These are phyloP conservation scores for Lottia scabra DNA, from an alignment of 2,888 invertebrate species.

Conservation along the genomic window DNA sequence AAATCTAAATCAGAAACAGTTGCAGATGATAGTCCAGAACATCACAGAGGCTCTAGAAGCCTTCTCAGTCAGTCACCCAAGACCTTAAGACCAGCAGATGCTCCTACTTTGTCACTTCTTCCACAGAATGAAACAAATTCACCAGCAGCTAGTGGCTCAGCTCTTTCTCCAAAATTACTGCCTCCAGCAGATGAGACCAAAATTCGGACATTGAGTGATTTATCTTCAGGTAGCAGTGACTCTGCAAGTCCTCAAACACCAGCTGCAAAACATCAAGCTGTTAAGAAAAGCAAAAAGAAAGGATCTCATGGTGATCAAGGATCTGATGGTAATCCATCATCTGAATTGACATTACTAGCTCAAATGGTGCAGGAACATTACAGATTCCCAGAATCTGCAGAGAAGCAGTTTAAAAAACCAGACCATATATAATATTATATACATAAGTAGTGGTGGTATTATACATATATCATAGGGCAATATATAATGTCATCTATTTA, in stretches of 20 bases:
- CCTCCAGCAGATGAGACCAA: slow-evolving; percentile 47
- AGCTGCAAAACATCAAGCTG: slow-evolving; percentile 19
- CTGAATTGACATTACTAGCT: slow-evolving; percentile 55
- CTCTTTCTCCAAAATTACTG: slow-evolving; percentile 47
- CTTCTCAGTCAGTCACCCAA: slow-evolving; percentile 49
- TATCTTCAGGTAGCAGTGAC: slow-evolving; percentile 34
- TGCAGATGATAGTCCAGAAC: slow-evolving; percentile 33
- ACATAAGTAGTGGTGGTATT: too few relatives aligned
- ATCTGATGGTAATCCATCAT: slow-evolving; percentile 31
- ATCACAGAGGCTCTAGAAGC: slow-evolving; percentile 19
- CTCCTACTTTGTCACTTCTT: slow-evolving; percentile 54
- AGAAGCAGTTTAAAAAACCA: too few relatives aligned
- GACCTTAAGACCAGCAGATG: slow-evolving; percentile 54
- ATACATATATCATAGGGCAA: too few relatives aligned
- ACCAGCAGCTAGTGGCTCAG: slow-evolving; percentile 18
- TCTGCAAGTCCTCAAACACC: slow-evolving; percentile 22
- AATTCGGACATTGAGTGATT: slow-evolving; percentile 22
- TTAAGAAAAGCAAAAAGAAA: slow-evolving; percentile 25
- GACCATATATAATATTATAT: too few relatives aligned
- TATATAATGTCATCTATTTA: too few relatives aligned
- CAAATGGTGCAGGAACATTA: slow-evolving; percentile 62
- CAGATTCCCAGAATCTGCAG: slow-evolving; percentile 38
- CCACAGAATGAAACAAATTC: slow-evolving; percentile 30
- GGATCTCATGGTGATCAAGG: slow-evolving; percentile 27
- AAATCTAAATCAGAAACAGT: slow-evolving; percentile 29